These are phyloP conservation scores for Eucera pruinosa DNA, from an alignment of 2,888 invertebrate genomes.

Conservation along the genomic window DNA sequence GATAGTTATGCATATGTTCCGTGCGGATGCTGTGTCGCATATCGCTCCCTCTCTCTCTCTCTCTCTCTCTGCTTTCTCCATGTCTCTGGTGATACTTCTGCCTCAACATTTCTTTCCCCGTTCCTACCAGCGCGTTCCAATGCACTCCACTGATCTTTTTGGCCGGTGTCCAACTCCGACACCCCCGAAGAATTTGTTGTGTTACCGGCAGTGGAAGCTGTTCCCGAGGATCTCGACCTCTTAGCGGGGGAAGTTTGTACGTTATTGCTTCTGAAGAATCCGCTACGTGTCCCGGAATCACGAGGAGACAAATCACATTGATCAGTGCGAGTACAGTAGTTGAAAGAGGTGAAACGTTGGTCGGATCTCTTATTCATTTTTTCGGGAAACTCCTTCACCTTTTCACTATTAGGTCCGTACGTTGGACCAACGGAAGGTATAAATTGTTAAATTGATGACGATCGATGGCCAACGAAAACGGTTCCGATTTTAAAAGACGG, in stretches of 20 bases:
- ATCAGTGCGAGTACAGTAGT: neutral
- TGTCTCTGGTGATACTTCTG: neutral
- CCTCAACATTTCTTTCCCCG: neutral
- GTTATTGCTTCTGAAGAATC: neutral
- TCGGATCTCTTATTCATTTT: too few relatives aligned
- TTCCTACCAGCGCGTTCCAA: constrained; percentile 25
- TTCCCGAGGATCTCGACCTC: constrained; percentile 16
- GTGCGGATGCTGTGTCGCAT: constrained; percentile 49
- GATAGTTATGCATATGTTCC: constrained; percentile 73
- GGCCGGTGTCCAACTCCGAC: constrained; percentile 55
- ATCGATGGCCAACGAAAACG: too few relatives aligned
- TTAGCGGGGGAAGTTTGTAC: constrained; percentile 8
- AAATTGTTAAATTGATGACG: too few relatives aligned
- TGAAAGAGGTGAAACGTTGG: too few relatives aligned
- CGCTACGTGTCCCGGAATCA: neutral
- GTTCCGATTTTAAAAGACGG: too few relatives aligned
- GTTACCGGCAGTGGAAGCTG: constrained; percentile 5
- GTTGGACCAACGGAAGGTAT: too few relatives aligned
- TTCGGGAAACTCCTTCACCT: too few relatives aligned
- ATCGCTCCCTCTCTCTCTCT: constrained; percentile 11
- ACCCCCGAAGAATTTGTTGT: constrained; percentile 39
- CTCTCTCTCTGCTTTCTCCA: neutral
- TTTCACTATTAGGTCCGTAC: too few relatives aligned
- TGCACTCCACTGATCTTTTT: constrained; percentile 60
- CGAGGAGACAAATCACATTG: neutral